These are phyloP conservation scores for Anagrus nilaparvatae DNA, from an alignment of 1,140 invertebrate species.

Conservation along the genomic window DNA sequence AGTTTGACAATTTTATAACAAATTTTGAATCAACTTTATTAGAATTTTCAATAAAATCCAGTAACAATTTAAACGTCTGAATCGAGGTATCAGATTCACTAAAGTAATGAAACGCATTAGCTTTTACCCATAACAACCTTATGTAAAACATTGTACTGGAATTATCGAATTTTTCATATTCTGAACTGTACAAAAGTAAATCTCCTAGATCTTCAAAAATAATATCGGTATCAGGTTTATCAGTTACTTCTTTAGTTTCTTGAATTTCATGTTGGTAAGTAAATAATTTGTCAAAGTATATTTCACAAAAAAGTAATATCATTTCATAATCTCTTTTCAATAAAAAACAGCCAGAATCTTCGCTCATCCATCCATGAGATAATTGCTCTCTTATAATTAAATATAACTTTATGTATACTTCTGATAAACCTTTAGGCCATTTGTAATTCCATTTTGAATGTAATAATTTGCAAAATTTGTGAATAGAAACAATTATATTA, in stretches of 20 bases:
- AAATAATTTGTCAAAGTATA: conserved; percentile 45
- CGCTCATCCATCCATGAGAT: conserved; percentile 41
- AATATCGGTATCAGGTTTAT: too few relatives aligned
- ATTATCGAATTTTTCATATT: conserved; percentile 32
- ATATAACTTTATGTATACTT: conserved; percentile 38
- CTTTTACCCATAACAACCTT: conserved; percentile 45
- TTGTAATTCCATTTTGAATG: conserved; percentile 48
- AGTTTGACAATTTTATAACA: conserved; percentile 41
- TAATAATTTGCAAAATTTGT: conserved; percentile 48
- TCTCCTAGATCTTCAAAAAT: conserved; percentile 36
- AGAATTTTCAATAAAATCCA: conserved; percentile 32
- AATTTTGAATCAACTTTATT: conserved; percentile 27
- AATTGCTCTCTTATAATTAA: conserved; percentile 26
- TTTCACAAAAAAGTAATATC: conserved; percentile 54
- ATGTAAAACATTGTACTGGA: conserved; percentile 37
- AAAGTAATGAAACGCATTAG: conserved; percentile 42
- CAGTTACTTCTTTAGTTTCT: too few relatives aligned
- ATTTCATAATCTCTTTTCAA: conserved; percentile 47
- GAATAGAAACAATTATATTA: conserved; percentile 54
- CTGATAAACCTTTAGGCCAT: conserved; percentile 52
- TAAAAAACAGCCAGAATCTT: conserved; percentile 39
- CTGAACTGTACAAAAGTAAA: conserved; percentile 38
- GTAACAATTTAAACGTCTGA: conserved; percentile 38
- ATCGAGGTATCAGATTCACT: conserved; percentile 41
- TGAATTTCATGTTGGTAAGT: conserved; percentile 32